Percentiles rank a stretch among this genome's conserved stretches.
phyloP scores from a whole-genome alignment of 2,888 invertebrate species.

The Dicyrtomina minuta region DNA sequence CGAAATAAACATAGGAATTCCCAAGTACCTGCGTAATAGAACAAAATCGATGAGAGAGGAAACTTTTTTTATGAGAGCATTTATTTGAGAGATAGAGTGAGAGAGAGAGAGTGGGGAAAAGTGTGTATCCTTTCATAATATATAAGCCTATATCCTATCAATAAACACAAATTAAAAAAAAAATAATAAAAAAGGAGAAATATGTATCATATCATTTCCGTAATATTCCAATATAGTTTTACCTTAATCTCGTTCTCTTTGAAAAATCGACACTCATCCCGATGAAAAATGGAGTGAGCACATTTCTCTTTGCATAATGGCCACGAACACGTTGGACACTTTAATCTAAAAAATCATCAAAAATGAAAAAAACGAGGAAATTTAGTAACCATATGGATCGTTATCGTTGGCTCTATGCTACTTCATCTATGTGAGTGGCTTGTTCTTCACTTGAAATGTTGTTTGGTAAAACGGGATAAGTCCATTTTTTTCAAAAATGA shows the following conservation, averaged over 20 bases:
- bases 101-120: neutral
- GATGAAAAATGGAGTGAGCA: slow-evolving; percentile 45
- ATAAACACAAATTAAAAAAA: neutral
- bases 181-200: neutral
- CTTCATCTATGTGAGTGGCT: too few species aligned
- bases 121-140: neutral
- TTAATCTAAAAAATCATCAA: slow-evolving; percentile 24
- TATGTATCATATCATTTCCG: neutral
- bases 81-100: neutral
- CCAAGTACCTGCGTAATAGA: too few species aligned
- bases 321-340: slow-evolving; percentile 53
- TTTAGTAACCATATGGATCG: too few species aligned
- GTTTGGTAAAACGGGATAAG: too few species aligned
- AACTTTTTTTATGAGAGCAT: too few species aligned
- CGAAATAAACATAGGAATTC: too few species aligned
- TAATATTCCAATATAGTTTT: neutral
- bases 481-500: too few species aligned
- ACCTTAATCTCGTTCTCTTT: slow-evolving; percentile 43
- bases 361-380: neutral
- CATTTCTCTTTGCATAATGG: slow-evolving; percentile 54
- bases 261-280: slow-evolving; percentile 51
- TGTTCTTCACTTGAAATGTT: too few species aligned
- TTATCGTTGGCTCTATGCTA: too few species aligned
- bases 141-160: neutral
- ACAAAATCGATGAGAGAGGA: too few species aligned